These are phyloP conservation scores for Drosophila acutilabella DNA, from an alignment of 2,888 invertebrate species.

Conservation along the genomic window DNA sequence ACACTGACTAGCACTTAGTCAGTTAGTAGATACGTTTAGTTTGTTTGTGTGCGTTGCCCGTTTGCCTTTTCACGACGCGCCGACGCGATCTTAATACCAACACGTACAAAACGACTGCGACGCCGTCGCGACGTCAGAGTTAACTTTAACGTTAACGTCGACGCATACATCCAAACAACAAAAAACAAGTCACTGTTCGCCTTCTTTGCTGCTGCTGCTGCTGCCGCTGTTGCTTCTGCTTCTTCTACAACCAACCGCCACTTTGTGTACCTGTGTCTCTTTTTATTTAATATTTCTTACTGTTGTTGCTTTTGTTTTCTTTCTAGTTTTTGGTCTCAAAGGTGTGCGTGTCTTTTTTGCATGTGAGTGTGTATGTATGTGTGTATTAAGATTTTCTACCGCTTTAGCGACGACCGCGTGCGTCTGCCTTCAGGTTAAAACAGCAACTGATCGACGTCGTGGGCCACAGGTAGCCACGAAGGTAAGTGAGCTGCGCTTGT, in stretches of 20 bases:
- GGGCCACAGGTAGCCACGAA: slow-evolving; percentile 71
- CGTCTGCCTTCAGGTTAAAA: slow-evolving; percentile 67
- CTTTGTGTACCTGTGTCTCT: slow-evolving; percentile 44
- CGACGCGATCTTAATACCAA: slow-evolving; percentile 70
- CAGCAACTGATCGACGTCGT: slow-evolving; percentile 70
- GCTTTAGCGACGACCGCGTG: slow-evolving; percentile 58
- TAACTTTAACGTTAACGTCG: slow-evolving; percentile 37
- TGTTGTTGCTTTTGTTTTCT: slow-evolving; percentile 68
- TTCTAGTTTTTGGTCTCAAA: slow-evolving; percentile 71
- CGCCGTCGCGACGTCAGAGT: slow-evolving; percentile 41
- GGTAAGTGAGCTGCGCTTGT: slow-evolving; percentile 70
- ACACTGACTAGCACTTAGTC: slow-evolving; percentile 63
- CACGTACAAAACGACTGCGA: slow-evolving; percentile 52
- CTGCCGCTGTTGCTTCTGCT: slow-evolving; percentile 57
- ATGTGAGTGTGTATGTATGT: slow-evolving; percentile 31
- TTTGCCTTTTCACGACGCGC: slow-evolving; percentile 56
- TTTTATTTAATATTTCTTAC: slow-evolving; percentile 27
- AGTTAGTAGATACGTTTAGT: slow-evolving; percentile 29
- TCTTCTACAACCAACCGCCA: slow-evolving; percentile 60
- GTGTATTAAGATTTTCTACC: slow-evolving; percentile 42
- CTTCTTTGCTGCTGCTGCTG: slow-evolving; percentile 52
- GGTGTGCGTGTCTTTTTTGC: slow-evolving; percentile 37
- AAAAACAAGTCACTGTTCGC: slow-evolving; percentile 74
- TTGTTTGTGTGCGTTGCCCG: slow-evolving; percentile 41
- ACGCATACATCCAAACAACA: slow-evolving; percentile 62